phyloP scores from a whole-genome alignment of 1,140 invertebrate species.

The Kradibia gibbosae region DNA sequence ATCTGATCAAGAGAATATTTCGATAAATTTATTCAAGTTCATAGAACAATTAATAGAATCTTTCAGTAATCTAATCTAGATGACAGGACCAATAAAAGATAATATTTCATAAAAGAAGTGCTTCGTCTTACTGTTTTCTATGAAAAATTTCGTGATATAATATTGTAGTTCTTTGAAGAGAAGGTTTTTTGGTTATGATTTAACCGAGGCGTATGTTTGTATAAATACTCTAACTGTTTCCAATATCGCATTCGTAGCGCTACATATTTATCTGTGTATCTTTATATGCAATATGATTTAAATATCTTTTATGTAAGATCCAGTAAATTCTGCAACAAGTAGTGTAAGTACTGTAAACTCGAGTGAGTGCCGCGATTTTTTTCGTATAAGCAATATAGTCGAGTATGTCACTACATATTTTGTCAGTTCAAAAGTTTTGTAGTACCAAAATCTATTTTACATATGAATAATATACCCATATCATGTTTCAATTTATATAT shows the following conservation, averaged over 20 bases:
- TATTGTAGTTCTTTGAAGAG: conserved; percentile 12
- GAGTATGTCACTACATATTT: background rate
- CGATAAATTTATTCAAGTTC: too few species aligned
- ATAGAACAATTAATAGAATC: too few species aligned
- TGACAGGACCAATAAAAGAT: conserved; percentile 5
- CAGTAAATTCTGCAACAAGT: conserved; percentile 57
- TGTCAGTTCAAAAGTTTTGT: background rate
- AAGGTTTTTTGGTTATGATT: background rate
- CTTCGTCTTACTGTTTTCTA: too few species aligned
- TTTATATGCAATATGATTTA: conserved; percentile 18
- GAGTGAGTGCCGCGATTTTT: background rate
- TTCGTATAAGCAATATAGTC: background rate
- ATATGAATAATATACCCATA: too few species aligned
- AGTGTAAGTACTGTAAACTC: conserved; percentile 43
- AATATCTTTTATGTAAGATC: conserved; percentile 54
- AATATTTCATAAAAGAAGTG: conserved; percentile 29
- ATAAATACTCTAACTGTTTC: background rate
- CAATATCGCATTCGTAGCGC: background rate
- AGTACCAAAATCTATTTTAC: background rate
- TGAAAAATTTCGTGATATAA: conserved; percentile 32
- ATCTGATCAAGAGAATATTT: too few species aligned
- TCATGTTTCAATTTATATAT: too few species aligned
- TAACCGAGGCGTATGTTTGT: background rate
- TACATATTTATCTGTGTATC: background rate
- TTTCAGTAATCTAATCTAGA: too few species aligned